These are phyloP conservation scores for Halcyon leucocephala DNA, from an alignment of 2,797 vertebrate species.

Conservation along the genomic window DNA sequence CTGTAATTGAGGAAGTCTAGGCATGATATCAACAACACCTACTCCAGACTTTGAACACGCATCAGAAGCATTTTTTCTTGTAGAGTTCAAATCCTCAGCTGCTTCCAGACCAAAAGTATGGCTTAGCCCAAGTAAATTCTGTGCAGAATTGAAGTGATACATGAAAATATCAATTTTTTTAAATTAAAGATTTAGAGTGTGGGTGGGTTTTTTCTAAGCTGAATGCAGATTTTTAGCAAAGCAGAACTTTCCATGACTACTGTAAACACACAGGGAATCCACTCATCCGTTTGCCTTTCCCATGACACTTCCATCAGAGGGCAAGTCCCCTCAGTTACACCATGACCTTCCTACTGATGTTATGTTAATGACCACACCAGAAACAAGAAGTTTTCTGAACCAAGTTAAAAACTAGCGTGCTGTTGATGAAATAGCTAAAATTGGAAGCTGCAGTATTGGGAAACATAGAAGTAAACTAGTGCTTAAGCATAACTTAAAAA, in stretches of 20 bases:
- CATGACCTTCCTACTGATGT: not conserved
- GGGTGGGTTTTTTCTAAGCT: not conserved
- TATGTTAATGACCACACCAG: not conserved
- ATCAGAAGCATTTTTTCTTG: not conserved
- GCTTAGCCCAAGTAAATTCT: not conserved
- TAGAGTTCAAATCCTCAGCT: not conserved
- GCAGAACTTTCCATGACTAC: not conserved
- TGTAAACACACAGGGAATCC: not conserved
- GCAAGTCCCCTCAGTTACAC: not conserved
- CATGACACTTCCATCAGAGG: constrained; percentile 22
- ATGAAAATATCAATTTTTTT: not conserved
- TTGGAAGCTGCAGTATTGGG: not conserved
- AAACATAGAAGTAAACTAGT: not conserved
- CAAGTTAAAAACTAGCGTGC: not conserved
- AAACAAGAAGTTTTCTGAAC: not conserved
- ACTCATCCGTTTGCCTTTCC: constrained; percentile 27
- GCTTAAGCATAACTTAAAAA: not conserved
- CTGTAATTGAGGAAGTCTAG: not conserved
- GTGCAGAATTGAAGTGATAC: not conserved
- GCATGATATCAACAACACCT: not conserved
- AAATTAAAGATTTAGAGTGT: not conserved
- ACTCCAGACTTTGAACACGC: not conserved
- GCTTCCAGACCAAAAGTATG: not conserved
- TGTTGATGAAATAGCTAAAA: not conserved
- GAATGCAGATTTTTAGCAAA: constrained; percentile 11